These are phyloP conservation scores for Ptychoptera contaminata DNA, from an alignment of 2,888 invertebrate genomes.

Conservation along the genomic window DNA sequence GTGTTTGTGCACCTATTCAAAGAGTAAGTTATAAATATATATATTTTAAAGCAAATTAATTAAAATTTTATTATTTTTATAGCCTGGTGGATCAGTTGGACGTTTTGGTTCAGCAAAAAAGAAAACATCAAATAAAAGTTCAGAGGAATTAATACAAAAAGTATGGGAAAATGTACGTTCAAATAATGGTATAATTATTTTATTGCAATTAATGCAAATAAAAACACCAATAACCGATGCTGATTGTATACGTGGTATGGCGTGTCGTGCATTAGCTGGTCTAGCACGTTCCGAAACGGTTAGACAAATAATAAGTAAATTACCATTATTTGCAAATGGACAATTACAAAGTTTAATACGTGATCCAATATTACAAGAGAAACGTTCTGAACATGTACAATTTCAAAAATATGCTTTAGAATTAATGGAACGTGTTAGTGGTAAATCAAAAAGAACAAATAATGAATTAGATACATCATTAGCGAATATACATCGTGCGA, in stretches of 20 bases:
- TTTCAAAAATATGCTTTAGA: constrained; percentile 91
- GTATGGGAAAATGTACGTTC: constrained; percentile 90
- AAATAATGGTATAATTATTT: constrained; percentile 93
- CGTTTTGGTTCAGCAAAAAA: constrained; percentile 34
- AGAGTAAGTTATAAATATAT: constrained; percentile 36
- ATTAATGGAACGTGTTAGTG: constrained; percentile 77
- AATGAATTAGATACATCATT: constrained; percentile 73
- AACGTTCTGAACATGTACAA: constrained; percentile 83
- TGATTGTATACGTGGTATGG: constrained; percentile 82
- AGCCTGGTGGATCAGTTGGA: constrained; percentile 32
- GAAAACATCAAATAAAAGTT: constrained; percentile 44
- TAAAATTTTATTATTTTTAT: constrained; percentile 7
- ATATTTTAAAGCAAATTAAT: background rate
- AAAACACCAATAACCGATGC: constrained; percentile 95
- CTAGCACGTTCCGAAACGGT: constrained; percentile 87
- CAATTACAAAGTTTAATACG: constrained; percentile 90
- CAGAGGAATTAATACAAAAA: constrained; percentile 77
- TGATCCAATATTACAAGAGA: constrained; percentile 93
- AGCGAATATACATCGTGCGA: constrained; percentile 80
- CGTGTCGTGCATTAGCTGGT: constrained; percentile 85
- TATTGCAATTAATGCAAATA: constrained; percentile 74
- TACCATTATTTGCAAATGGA: constrained; percentile 85
- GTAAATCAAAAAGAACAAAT: constrained; percentile 63
- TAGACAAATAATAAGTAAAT: constrained; percentile 84
- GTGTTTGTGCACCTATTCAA: constrained; percentile 80